Percentiles rank a stretch among this genome's conserved stretches.
These are phyloP conservation scores for Sepiola atlantica DNA, from an alignment of 2,888 invertebrate genomes.

Conservation along the genomic window DNA sequence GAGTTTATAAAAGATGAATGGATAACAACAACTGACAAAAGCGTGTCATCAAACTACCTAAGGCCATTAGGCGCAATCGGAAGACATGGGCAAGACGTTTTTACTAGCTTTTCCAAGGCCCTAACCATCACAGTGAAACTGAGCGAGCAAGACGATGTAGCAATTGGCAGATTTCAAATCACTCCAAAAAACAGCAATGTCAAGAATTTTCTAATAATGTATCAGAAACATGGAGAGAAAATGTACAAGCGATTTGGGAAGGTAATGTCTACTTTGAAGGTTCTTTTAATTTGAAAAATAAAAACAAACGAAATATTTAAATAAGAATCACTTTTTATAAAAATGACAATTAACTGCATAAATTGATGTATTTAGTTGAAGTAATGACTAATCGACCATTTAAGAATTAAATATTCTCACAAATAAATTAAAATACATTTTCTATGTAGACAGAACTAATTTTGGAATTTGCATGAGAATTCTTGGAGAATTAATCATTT, in stretches of 20 bases:
- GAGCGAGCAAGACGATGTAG: not conserved
- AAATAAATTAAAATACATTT: no score
- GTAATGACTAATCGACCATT: no score
- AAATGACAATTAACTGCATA: no score
- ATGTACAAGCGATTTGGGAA: not conserved
- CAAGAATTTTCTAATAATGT: not conserved
- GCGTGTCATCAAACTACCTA: not conserved
- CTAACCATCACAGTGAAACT: constrained; percentile 24
- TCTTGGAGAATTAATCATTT: no score
- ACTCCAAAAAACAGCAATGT: constrained; percentile 1
- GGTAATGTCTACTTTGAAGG: not conserved
- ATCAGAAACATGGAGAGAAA: not conserved
- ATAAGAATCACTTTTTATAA: no score
- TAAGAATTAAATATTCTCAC: no score
- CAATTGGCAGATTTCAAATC: not conserved
- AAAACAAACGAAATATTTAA: not conserved
- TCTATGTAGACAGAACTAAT: not conserved
- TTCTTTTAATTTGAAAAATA: not conserved
- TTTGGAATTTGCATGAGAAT: no score
- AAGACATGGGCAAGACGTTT: not conserved
- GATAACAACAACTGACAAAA: constrained; percentile 20
- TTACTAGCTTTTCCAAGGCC: not conserved
- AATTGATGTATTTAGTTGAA: no score
- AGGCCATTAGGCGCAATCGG: not conserved
- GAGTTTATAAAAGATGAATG: not conserved